Base-by-base conservation (phyloP, 2,113 vertebrate genomes). In the Lutjanus erythropterus region DNA sequence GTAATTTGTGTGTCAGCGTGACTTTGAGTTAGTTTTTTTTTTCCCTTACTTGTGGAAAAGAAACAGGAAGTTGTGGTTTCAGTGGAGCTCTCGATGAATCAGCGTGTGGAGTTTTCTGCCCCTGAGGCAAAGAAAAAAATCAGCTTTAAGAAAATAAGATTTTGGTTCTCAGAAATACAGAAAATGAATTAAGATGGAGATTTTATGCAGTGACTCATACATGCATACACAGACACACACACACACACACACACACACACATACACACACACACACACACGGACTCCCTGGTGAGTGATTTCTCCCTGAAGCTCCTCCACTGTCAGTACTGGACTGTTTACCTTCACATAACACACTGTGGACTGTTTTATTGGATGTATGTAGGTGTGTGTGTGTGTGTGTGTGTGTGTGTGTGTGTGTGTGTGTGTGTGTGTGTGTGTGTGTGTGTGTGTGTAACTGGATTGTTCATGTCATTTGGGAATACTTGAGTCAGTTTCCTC, bases 131-230 rank as follows among this genome's bases (percentile, higher is more conserved):
- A 69, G 27, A 56, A 53, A 46, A 31, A 62, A 79, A 58, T 6
- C 25, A 27, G 19, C 64, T 50, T 42, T 1, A 59, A 71, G 35
- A 75, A 71, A 75, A 85, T 35, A 50, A 0, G n/a, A 41, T 44
- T 58, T 18, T n/a, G 9, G n/a, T 65, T 29, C 71, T 71, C 16
- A 75, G 53, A 59, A 61, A 80, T 6, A 53, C 39, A 67, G 27
- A 12, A 72, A 39, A 31, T 25, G 41, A 73, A 49, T 77, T 77
- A 62, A 73, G 53, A 81, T 85, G 83, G 72, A 81, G 83, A 85
- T 81, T 77, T 85, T 58, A 81, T 81, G 64, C 78, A 39, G 56
- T 81, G 67, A 81, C 37, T 72, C 78, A 81, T 5, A 69, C 27
- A 53, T 5, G 2, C 37, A 29, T 0, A 31, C 37, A 71, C 42